Evolutionary conservation across 2,113 vertebrate genomes (phyloP).

Genomic region (Pterocles gutturalis): DNA sequence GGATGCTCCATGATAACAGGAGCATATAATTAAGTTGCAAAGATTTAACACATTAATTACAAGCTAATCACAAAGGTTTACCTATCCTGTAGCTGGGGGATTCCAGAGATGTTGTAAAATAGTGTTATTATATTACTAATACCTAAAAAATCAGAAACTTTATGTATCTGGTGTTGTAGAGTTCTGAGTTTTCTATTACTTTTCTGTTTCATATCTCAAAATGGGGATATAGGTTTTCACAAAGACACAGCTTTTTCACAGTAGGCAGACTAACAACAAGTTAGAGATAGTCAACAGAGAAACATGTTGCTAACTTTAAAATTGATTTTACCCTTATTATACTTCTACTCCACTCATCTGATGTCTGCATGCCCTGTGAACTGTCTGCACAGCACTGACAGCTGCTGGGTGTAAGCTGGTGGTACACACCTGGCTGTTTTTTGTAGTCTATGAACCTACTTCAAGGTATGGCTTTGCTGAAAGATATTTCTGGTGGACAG

Average conservation of each 20-base stretch:
- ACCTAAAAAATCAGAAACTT: not conserved
- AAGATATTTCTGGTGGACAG: not conserved
- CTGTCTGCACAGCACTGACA: not conserved
- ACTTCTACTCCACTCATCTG: not conserved
- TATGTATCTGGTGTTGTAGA: not conserved
- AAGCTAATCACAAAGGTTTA: not conserved
- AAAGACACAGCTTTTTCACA: not conserved
- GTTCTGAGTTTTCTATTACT: not conserved
- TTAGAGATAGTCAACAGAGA: not conserved
- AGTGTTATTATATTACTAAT: not conserved
- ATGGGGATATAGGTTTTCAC: not conserved
- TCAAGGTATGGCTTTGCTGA: not conserved
- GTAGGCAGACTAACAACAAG: not conserved
- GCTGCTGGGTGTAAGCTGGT: not conserved
- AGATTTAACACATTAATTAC: not conserved
- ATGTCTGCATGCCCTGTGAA: not conserved
- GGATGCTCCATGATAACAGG: not conserved
- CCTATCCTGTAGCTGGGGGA: not conserved
- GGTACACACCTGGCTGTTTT: fast-evolving
- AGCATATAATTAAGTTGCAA: not conserved
- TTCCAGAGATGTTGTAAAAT: not conserved
- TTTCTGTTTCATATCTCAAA: not conserved
- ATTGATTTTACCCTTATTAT: not conserved
- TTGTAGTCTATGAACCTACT: not conserved
- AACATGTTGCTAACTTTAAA: not conserved